phyloP scores from a whole-genome alignment of 2,888 invertebrate species.

The Seladonia tumulorum region DNA sequence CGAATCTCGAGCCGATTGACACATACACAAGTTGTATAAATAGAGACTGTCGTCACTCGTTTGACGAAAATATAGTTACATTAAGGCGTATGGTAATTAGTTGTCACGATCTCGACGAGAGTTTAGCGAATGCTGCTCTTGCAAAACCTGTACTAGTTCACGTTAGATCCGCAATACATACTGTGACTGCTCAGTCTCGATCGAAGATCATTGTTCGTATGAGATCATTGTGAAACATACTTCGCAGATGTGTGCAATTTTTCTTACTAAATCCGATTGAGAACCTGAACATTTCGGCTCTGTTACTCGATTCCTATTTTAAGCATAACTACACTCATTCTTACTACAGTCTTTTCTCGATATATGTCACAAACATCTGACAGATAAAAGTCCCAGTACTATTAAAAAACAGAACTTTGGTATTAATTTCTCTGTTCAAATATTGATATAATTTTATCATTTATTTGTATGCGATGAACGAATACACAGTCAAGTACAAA shows the following conservation, averaged over 20 bases:
- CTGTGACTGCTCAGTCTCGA: neutral
- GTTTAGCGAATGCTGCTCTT: slow-evolving; percentile 39
- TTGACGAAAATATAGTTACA: slow-evolving; percentile 57
- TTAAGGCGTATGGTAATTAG: slow-evolving; percentile 62
- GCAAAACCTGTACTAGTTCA: slow-evolving; percentile 34
- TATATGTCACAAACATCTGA: too few relatives aligned
- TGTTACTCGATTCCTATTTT: neutral
- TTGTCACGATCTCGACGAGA: slow-evolving; percentile 35
- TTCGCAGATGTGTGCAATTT: neutral
- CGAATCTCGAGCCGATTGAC: slow-evolving; percentile 44
- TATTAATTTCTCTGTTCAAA: too few relatives aligned
- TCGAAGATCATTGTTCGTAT: neutral
- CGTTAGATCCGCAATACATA: neutral
- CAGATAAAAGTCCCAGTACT: too few relatives aligned
- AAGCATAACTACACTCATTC: neutral
- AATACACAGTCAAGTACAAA: too few relatives aligned
- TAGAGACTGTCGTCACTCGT: slow-evolving; percentile 74
- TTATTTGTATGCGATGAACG: too few relatives aligned
- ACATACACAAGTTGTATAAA: slow-evolving; percentile 70
- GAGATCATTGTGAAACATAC: neutral
- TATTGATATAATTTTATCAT: too few relatives aligned
- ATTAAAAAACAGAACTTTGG: too few relatives aligned
- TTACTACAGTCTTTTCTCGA: too few relatives aligned
- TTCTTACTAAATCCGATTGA: neutral
- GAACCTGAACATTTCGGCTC: neutral